Conservation (phyloP, 2,113 vertebrate genomes). For the Cepphus grylle region DNA sequence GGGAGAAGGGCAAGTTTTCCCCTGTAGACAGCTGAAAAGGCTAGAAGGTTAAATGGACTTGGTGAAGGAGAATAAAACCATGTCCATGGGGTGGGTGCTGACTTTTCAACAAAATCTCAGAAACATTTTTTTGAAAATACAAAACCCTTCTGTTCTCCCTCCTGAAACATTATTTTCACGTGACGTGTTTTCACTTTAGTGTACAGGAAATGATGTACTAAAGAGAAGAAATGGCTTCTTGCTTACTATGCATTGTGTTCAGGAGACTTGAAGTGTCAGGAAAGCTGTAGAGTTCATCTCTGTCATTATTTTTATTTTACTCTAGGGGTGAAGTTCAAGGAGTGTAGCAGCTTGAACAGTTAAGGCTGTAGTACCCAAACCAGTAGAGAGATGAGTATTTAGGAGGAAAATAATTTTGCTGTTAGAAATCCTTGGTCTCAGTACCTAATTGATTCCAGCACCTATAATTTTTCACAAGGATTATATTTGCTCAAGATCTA, state of each 20-base stretch:
- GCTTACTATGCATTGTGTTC: neutral
- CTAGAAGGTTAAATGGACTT: neutral
- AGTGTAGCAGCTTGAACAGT: neutral
- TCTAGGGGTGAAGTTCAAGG: neutral
- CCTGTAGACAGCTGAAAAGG: neutral
- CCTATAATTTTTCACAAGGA: neutral
- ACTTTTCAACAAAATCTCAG: neutral
- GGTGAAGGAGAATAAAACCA: neutral
- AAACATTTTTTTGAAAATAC: neutral
- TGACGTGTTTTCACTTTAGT: neutral
- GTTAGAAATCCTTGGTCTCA: neutral
- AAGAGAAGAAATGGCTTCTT: neutral
- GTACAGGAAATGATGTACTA: neutral
- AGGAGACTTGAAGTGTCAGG: neutral
- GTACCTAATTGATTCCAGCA: neutral
- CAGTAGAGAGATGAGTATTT: neutral
- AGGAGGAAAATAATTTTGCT: neutral
- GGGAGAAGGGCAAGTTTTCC: neutral
- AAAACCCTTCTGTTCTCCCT: neutral
- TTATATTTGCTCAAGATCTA: neutral
- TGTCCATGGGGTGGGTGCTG: neutral
- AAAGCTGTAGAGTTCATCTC: neutral
- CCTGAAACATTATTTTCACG: neutral
- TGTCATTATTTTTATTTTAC: neutral
- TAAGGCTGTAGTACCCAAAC: neutral